phyloP scores from a whole-genome alignment of 1,140 invertebrate species.

The Eupeodes corollae region DNA sequence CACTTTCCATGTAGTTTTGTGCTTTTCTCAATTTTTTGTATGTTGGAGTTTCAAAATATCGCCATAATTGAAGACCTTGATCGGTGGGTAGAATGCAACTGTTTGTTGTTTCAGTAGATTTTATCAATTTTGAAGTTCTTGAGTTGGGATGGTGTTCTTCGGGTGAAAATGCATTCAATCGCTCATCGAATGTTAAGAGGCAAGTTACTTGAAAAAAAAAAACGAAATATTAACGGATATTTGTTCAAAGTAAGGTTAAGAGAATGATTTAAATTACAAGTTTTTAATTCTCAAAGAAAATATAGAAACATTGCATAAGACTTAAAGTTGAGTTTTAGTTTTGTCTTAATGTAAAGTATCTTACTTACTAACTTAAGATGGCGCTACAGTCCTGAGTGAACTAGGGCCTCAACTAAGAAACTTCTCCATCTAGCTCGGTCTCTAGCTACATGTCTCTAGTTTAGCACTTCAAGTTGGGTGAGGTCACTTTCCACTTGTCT shows the following conservation, averaged over 20 bases:
- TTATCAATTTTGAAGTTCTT: constrained; percentile 53
- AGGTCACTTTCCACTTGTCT: too few relatives aligned
- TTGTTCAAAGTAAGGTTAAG: too few relatives aligned
- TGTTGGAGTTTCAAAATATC: constrained; percentile 55
- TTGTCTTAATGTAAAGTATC: too few relatives aligned
- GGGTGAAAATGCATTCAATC: constrained; percentile 50
- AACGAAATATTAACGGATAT: too few relatives aligned
- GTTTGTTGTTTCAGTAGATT: constrained; percentile 61
- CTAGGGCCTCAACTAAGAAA: too few relatives aligned
- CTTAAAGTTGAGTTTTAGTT: too few relatives aligned
- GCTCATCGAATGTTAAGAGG: constrained; percentile 52
- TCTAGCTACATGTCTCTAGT: too few relatives aligned
- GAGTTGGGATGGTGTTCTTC: constrained; percentile 47
- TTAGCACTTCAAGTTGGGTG: too few relatives aligned
- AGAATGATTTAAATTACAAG: constrained; percentile 1
- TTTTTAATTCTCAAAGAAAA: neutral
- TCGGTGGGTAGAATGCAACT: constrained; percentile 57
- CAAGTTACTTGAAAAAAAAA: constrained; percentile 52
- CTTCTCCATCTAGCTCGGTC: too few relatives aligned
- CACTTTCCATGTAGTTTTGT: constrained; percentile 62
- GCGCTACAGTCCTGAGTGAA: too few relatives aligned
- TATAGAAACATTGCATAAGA: too few relatives aligned
- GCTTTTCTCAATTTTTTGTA: constrained; percentile 58
- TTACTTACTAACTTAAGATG: too few relatives aligned
- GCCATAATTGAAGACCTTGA: constrained; percentile 62